These are phyloP conservation scores for Neosilurus hyrtlii DNA, from an alignment of 2,797 vertebrate genomes.

Conservation along the genomic window DNA sequence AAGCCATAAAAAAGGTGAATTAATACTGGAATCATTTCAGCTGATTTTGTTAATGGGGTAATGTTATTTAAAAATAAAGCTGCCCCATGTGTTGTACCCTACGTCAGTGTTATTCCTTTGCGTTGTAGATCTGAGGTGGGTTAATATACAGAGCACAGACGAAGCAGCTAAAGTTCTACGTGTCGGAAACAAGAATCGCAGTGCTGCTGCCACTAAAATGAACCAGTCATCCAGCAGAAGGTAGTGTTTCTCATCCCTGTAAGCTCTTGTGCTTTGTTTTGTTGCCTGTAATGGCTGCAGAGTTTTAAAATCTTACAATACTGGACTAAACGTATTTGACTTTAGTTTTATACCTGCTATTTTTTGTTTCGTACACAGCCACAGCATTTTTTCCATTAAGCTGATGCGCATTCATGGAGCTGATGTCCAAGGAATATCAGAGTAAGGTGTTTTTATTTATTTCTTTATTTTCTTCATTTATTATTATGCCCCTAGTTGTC, in stretches of 20 bases:
- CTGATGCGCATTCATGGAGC: slow-evolving; percentile 73
- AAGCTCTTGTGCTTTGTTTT: not conserved
- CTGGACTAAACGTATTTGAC: not conserved
- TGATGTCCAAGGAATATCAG: slow-evolving; percentile 72
- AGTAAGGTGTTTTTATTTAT: slow-evolving; percentile 73
- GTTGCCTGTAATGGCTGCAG: not conserved
- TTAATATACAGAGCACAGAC: slow-evolving; percentile 77
- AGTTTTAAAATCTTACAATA: not conserved
- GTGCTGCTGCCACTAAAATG: slow-evolving; percentile 85
- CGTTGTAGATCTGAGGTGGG: slow-evolving; percentile 83
- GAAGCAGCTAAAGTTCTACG: slow-evolving; percentile 81
- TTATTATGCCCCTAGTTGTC: no score
- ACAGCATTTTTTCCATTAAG: slow-evolving; percentile 89
- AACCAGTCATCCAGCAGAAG: slow-evolving; percentile 91
- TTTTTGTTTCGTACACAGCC: slow-evolving; percentile 67
- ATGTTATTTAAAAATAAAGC: not conserved
- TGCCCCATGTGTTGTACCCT: not conserved
- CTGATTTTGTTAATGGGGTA: not conserved
- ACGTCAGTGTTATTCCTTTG: slow-evolving; percentile 23
- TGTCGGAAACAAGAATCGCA: slow-evolving; percentile 86
- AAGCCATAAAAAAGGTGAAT: not conserved
- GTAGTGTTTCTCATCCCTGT: slow-evolving; percentile 55
- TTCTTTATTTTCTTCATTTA: not conserved
- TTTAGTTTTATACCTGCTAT: not conserved
- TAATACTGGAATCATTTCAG: no score